Conservation (phyloP, 2,113 vertebrate species). For the Apteryx owenii region DNA sequence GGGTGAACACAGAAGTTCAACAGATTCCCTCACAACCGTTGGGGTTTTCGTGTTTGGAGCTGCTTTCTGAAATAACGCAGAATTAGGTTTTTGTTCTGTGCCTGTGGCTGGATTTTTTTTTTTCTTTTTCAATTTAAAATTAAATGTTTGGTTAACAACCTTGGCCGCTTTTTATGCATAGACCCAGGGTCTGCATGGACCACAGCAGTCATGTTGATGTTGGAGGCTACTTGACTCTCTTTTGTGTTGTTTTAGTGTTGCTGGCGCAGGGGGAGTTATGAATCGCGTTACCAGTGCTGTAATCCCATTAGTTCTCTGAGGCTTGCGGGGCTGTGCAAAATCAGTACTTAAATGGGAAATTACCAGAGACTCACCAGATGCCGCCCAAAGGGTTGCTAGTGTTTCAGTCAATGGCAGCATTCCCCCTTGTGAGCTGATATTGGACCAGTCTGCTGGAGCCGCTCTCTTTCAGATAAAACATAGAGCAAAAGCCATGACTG, state of each 20-base stretch:
- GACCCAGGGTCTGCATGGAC: not conserved
- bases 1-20: not conserved
- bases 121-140: not conserved
- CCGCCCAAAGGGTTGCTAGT: not conserved
- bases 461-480: not conserved
- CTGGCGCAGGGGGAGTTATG: not conserved
- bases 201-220: not conserved
- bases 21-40: not conserved
- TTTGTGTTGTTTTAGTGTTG: conserved; percentile 22
- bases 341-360: conserved; percentile 52
- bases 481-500: not conserved
- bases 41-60: not conserved
- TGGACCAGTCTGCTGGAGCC: not conserved
- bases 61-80: not conserved
- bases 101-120: not conserved
- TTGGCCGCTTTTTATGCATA: not conserved
- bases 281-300: conserved; percentile 42
- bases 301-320: conserved; percentile 29
- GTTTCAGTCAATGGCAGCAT: not conserved
- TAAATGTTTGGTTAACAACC: not conserved
- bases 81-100: not conserved
- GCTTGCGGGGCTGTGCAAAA: conserved; percentile 40
- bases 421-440: not conserved
- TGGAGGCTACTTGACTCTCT: conserved; percentile 16
- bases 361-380: conserved; percentile 43